Conservation (phyloP, 2,888 invertebrate genomes). For the Spilosoma lubricipeda region DNA sequence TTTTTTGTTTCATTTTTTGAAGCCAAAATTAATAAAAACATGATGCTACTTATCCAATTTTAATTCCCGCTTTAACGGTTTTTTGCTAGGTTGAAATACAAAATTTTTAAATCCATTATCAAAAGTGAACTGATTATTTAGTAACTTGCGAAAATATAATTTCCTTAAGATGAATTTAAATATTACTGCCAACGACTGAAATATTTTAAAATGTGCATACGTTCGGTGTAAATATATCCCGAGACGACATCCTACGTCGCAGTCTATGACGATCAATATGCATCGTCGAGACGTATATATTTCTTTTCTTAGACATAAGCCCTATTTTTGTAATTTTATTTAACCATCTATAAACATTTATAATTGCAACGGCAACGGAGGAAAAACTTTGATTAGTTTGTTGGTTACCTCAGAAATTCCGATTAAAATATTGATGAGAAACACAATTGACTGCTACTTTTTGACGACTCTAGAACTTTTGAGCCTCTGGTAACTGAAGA, state of each 20-base stretch:
- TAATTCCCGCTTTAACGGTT: no score
- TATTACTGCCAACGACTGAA: background rate
- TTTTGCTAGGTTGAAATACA: background rate
- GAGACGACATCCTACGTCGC: constrained; percentile 58
- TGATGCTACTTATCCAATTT: no score
- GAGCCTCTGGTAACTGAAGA: no score
- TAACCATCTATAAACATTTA: background rate
- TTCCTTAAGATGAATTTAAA: background rate
- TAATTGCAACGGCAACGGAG: background rate
- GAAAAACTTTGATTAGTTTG: no score
- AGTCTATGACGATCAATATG: constrained; percentile 74
- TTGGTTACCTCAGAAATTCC: no score
- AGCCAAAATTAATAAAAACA: no score
- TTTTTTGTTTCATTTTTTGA: no score
- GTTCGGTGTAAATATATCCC: constrained; percentile 74
- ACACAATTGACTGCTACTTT: no score
- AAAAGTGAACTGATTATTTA: background rate
- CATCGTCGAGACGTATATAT: constrained; percentile 74
- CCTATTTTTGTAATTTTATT: constrained; percentile 41
- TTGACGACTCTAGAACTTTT: no score
- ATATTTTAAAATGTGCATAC: constrained; percentile 37
- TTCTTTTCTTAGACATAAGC: constrained; percentile 68
- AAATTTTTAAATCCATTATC: background rate
- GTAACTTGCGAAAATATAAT: background rate
- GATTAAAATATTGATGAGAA: no score